Percentiles rank a stretch among this genome's conserved stretches.
Conservation (phyloP, 1,140 invertebrate species). For the Oncopeltus fasciatus region DNA sequence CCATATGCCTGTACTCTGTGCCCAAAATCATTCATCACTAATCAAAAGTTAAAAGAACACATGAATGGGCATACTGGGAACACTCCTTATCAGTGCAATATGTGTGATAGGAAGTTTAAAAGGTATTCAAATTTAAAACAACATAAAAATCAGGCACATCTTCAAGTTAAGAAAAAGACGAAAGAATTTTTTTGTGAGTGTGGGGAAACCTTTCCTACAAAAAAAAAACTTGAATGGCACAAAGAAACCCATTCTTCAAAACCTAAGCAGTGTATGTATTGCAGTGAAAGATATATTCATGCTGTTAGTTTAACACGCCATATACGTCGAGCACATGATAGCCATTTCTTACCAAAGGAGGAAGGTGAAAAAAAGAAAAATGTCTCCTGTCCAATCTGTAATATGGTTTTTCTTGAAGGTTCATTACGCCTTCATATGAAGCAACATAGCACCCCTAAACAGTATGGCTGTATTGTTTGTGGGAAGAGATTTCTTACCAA, state of each 20-base stretch:
- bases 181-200: conserved; percentile 69
- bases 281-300: conserved; percentile 71
- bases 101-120: conserved; percentile 69
- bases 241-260: conserved; percentile 66
- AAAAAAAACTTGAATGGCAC: conserved; percentile 70
- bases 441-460: conserved; percentile 56
- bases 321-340: conserved; percentile 64
- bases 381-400: conserved; percentile 64
- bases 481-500: conserved; percentile 73
- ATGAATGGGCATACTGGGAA: conserved; percentile 67
- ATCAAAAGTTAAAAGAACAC: conserved; percentile 62
- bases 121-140: conserved; percentile 73
- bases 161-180: conserved; percentile 46
- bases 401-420: conserved; percentile 58
- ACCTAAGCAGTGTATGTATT: conserved; percentile 68
- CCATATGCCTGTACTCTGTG: conserved; percentile 63
- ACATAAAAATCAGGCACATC: conserved; percentile 56
- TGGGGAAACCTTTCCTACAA: conserved; percentile 62
- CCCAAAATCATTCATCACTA: conserved; percentile 64
- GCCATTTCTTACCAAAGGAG: conserved; percentile 49
- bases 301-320: conserved; percentile 65
- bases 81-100: conserved; percentile 61
- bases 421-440: conserved; percentile 67
- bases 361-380: conserved; percentile 43
- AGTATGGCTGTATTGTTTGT: conserved; percentile 65